phyloP scores from a whole-genome alignment of 2,797 vertebrate genomes.

The Sebastes baramenuke region DNA sequence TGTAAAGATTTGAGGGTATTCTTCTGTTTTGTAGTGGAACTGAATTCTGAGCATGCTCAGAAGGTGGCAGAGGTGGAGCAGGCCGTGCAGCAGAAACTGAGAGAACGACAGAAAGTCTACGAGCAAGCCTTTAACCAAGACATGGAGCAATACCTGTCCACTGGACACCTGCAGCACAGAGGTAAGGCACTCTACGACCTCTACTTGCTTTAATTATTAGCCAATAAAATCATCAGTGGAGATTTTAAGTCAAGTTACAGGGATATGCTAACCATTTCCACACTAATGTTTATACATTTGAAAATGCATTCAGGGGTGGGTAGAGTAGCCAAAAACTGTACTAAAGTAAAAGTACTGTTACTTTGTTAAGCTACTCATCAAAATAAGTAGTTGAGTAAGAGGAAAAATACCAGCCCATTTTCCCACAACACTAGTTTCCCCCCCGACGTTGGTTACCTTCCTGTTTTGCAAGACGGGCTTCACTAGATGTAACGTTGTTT shows the following conservation, averaged over 20 bases:
- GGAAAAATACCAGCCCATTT: no score
- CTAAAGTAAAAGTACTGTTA: not conserved
- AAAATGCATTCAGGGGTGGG: no score
- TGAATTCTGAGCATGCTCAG: slow-evolving; percentile 89
- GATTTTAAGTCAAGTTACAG: not conserved
- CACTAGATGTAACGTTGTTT: no score
- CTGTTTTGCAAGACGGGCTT: no score
- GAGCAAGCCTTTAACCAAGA: slow-evolving; percentile 98
- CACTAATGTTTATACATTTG: not conserved
- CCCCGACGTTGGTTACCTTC: no score
- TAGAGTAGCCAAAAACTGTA: not conserved
- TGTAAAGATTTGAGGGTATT: not conserved
- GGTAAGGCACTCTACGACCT: slow-evolving; percentile 3
- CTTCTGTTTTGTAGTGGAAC: slow-evolving; percentile 81
- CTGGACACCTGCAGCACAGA: slow-evolving; percentile 89
- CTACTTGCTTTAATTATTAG: not conserved
- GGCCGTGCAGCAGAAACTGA: slow-evolving; percentile 89
- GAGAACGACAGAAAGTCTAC: slow-evolving; percentile 93
- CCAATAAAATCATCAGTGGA: not conserved
- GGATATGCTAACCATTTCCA: not conserved
- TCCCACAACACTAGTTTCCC: no score
- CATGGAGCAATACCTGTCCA: slow-evolving; percentile 94
- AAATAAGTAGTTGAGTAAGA: not conserved
- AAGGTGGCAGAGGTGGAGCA: slow-evolving; percentile 92
- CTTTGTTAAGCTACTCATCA: no score